Conservation (phyloP, 1,140 invertebrate species). For the Colletes gigas region DNA sequence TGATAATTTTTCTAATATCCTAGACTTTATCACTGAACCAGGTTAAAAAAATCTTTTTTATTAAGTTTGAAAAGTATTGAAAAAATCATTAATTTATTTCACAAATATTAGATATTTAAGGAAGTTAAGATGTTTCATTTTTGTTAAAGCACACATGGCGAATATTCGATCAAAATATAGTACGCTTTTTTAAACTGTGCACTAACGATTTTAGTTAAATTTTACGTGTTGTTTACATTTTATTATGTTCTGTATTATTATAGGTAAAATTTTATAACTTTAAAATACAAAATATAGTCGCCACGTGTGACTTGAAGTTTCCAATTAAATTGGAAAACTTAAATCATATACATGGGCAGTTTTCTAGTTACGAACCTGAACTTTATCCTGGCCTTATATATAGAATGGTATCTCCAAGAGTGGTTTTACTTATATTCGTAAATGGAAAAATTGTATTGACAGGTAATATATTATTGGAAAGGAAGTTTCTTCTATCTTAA, state of each 20-base stretch:
- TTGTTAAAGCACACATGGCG: no score
- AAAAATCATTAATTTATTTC: no score
- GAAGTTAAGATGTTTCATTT: no score
- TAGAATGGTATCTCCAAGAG: conserved; percentile 96
- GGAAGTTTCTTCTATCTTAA: conserved; percentile 17
- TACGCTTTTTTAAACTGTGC: no score
- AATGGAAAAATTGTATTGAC: conserved; percentile 98
- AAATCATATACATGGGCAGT: conserved; percentile 96
- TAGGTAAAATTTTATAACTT: conserved; percentile 97
- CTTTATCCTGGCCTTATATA: conserved; percentile 99
- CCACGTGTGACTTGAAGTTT: conserved; percentile 98
- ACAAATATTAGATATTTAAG: no score
- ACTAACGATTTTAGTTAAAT: conserved; percentile 12
- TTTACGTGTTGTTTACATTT: conserved; percentile 23
- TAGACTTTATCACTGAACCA: no score
- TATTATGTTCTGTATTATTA: conserved; percentile 65
- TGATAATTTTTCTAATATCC: no score
- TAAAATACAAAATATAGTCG: conserved; percentile 99
- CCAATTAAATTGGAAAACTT: conserved; percentile 97
- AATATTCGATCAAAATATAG: no score
- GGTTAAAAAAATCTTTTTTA: no score
- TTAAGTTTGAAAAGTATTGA: no score
- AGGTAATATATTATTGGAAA: conserved; percentile 82
- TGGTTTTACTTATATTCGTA: conserved; percentile 98
- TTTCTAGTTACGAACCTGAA: conserved; percentile 92